A percentile compares a stretch with the other conserved stretches of the same genome.
These are phyloP conservation scores for Mellilla xanthometata DNA, from an alignment of 2,888 invertebrate species.

Conservation along the genomic window DNA sequence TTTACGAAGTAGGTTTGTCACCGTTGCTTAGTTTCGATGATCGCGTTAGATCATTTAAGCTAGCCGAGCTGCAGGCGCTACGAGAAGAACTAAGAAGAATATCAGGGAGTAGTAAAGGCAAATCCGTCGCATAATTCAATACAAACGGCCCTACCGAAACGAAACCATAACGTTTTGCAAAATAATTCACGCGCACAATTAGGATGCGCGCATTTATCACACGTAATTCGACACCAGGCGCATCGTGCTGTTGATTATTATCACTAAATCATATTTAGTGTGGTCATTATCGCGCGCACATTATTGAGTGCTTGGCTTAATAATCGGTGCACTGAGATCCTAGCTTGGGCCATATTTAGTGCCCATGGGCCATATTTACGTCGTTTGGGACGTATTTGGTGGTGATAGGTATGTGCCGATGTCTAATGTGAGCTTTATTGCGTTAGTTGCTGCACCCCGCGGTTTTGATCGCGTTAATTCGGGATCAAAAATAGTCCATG, in stretches of 20 bases:
- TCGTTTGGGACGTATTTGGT: conserved; percentile 8
- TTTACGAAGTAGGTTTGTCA: no score
- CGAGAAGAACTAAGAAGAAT: no score
- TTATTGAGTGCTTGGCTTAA: conserved; percentile 37
- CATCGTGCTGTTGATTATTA: conserved; percentile 37
- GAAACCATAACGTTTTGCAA: conserved; percentile 21
- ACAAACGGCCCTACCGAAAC: conserved; percentile 5
- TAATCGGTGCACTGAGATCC: conserved; percentile 31
- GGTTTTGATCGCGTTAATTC: no score
- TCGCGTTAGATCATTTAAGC: no score
- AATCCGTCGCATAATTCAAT: conserved; percentile 2
- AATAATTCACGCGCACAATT: conserved; percentile 26
- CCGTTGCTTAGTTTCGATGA: no score
- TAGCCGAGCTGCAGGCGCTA: no score
- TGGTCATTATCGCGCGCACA: conserved; percentile 34
- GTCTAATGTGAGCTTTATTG: no score
- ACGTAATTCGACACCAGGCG: conserved; percentile 33
- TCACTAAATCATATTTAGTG: conserved; percentile 43
- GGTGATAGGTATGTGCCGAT: no score
- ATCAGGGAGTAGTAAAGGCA: neutral
- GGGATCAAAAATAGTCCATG: no score
- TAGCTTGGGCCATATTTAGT: conserved; percentile 26
- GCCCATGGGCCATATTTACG: conserved; percentile 17
- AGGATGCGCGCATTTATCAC: conserved; percentile 31
- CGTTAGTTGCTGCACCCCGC: no score